Evolutionary conservation across 2,888 invertebrate species (phyloP), one percentile per base, ranked within the genome.

Genomic region (Apodemia mormo): DNA sequence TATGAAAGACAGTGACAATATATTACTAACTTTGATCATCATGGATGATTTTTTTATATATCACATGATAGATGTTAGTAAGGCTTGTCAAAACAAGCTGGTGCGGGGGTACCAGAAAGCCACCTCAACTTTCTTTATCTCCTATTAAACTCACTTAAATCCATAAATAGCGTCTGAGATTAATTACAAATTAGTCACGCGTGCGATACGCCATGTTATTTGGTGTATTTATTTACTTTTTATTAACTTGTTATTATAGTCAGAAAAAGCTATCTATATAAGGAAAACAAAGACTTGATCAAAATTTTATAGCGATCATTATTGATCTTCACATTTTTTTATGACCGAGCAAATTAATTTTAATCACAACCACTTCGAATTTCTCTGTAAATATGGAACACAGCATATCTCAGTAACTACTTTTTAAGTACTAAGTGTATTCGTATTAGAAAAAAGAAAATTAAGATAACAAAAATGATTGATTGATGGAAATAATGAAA

Each of bases 171-270:
- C n/a, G 29, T 56, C 7, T 56, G 29, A 29, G 56, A 56, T 56
- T 75, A 80, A 71, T 86, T 82, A 83, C 78, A 76, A 77, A 85
- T 86, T 85, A 76, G 84, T 81, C 76, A 82, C 80, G 81, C 81
- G 75, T 74, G 73, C 79, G 78, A 76, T 81, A 84, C 77, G 82
- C 80, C 80, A 81, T 68, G 69, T 70, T 61, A 71, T 67, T 70
- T 61, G 14, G 49, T 49, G 54, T 61, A 56, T 64, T 69, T 66
- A 30, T 52, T 45, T 45, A 54, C 6, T 37, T 49, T 49, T 49
- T 14, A 65, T 58, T 58, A 58, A 58, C 33, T 58, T 30, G 4
- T 33, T 58, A 58, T 58, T 12, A 12, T 58, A 58, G 58, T 58
- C 58, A 58, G 58, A 10, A 58, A 58, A 58, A 12, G 30, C 58